These are phyloP conservation scores for Gonocerus acuteangulatus DNA, from an alignment of 2,888 invertebrate species.

Conservation along the genomic window DNA sequence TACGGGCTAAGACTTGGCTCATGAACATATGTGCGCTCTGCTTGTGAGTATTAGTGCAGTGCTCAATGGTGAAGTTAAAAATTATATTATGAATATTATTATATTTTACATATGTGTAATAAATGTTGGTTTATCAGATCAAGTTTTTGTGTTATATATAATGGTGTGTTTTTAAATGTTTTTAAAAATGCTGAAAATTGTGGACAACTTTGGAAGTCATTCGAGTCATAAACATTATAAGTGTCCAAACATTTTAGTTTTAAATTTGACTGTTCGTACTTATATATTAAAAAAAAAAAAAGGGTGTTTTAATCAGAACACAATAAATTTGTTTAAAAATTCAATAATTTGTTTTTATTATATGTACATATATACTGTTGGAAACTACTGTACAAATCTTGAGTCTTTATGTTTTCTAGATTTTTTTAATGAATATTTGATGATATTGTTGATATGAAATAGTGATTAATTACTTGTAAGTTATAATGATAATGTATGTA, in stretches of 20 bases:
- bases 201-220: background rate
- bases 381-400: slow-evolving; percentile 13
- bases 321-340: slow-evolving; percentile 9
- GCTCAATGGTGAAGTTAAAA: slow-evolving; percentile 9
- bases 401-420: slow-evolving; percentile 15
- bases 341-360: slow-evolving; percentile 16
- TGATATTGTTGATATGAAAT: background rate
- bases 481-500: slow-evolving; percentile 2
- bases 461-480: background rate
- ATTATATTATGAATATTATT: background rate
- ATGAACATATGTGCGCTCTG: slow-evolving; percentile 12
- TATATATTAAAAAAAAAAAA: background rate
- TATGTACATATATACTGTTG: slow-evolving; percentile 15
- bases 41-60: slow-evolving; percentile 12
- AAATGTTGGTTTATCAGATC: slow-evolving; percentile 2
- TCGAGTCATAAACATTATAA: slow-evolving; percentile 4
- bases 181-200: slow-evolving; percentile 1
- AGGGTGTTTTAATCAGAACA: slow-evolving; percentile 11
- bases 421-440: slow-evolving; percentile 12
- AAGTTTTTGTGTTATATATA: slow-evolving; percentile 1
- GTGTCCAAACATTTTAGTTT: slow-evolving; percentile 11
- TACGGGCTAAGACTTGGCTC: background rate
- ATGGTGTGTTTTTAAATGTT: slow-evolving; percentile 16
- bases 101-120: slow-evolving; percentile 21
- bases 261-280: slow-evolving; percentile 10